Conservation (phyloP, 2,797 vertebrate species). For the Rhyacichthys aspro region DNA sequence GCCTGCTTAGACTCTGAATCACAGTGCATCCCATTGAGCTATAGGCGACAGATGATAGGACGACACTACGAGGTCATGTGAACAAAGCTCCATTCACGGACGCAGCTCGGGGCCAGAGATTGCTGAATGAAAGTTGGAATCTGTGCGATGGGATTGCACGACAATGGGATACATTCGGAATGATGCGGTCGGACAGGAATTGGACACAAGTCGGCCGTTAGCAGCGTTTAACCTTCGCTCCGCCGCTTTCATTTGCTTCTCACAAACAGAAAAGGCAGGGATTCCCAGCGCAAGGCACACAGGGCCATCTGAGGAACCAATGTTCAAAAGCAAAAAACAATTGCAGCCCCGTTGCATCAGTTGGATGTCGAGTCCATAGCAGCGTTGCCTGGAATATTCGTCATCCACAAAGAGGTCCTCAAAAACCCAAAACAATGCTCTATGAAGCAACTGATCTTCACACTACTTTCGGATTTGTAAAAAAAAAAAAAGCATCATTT, state of each 20-base stretch:
- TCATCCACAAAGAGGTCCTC: slow-evolving; percentile 81
- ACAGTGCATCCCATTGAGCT: too few species aligned
- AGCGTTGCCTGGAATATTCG: slow-evolving; percentile 80
- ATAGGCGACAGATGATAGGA: too few species aligned
- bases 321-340: slow-evolving; percentile 78
- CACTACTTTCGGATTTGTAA: slow-evolving; percentile 20
- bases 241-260: not conserved
- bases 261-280: slow-evolving; percentile 4
- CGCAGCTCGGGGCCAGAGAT: too few species aligned
- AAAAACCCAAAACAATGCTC: slow-evolving; percentile 80
- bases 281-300: slow-evolving; percentile 24
- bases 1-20: too few species aligned
- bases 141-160: too few species aligned
- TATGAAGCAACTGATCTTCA: slow-evolving; percentile 37
- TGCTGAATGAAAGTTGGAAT: too few species aligned
- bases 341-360: slow-evolving; percentile 82
- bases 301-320: slow-evolving; percentile 65
- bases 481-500: slow-evolving; percentile 43
- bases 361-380: slow-evolving; percentile 67
- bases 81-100: too few species aligned
- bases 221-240: not conserved
- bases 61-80: too few species aligned
- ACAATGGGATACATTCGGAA: too few species aligned
- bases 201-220: not conserved
- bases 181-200: slow-evolving; percentile 18